Percentiles rank a stretch among this genome's conserved stretches.
Conservation (phyloP, 2,797 vertebrate species). For the Sparidentex hasta region DNA sequence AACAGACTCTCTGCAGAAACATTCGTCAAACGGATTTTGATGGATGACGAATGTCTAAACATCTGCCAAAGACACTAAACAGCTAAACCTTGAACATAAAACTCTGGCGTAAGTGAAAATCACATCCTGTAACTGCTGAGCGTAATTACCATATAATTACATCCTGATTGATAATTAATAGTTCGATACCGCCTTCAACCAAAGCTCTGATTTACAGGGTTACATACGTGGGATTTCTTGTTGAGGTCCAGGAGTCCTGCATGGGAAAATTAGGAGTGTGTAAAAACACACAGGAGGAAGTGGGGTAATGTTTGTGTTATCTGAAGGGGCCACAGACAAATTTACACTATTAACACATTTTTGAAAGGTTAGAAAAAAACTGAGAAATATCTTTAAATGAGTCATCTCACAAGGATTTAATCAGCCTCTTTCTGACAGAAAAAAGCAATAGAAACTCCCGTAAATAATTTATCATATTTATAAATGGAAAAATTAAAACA, state of each 20-base stretch:
- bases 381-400: neutral
- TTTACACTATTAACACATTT: neutral
- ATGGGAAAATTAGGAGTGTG: neutral
- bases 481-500: neutral
- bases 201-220: constrained; percentile 32
- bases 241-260: neutral
- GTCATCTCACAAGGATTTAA: constrained; percentile 4
- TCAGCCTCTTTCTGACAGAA: neutral
- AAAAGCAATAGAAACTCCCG: too few species aligned
- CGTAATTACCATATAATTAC: constrained; percentile 48
- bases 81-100: constrained; percentile 29
- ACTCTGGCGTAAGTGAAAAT: constrained; percentile 19
- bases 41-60: constrained; percentile 37
- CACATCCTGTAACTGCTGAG: constrained; percentile 28
- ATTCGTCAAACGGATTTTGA: constrained; percentile 47
- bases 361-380: neutral
- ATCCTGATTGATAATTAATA: constrained; percentile 58
- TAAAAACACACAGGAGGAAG: constrained; percentile 20
- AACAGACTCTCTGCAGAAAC: constrained; percentile 12
- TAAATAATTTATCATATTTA: neutral
- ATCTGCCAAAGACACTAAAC: constrained; percentile 34
- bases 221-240: constrained; percentile 9
- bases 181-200: constrained; percentile 20
- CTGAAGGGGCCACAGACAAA: neutral
- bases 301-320: neutral